A percentile compares a stretch with the other conserved stretches of the same genome.
These are phyloP conservation scores for Ephydatia muelleri DNA, from an alignment of 37 sponge, comb jelly and placozoan species.

Conservation along the genomic window DNA sequence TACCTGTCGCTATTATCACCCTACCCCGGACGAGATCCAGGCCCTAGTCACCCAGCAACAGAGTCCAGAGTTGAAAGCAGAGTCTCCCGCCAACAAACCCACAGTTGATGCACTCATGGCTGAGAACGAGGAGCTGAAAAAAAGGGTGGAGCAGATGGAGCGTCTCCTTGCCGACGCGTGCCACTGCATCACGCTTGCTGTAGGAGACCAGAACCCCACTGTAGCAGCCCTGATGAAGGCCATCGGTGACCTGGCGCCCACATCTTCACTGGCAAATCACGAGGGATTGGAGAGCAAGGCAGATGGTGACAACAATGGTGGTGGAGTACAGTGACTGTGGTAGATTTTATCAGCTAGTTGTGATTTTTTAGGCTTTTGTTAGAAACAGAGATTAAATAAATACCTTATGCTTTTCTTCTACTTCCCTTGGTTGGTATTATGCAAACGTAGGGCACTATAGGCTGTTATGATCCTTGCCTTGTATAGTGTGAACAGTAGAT, in stretches of 20 bases:
- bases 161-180: conserved; percentile 68
- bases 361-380: not conserved
- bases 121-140: conserved; percentile 49
- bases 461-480: too few relatives aligned
- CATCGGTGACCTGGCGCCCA: conserved; percentile 58
- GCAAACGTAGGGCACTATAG: too few relatives aligned
- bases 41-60: conserved; percentile 26
- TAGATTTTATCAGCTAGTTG: not conserved
- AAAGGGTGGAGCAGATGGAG: conserved; percentile 49
- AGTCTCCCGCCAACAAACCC: not conserved
- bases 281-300: not conserved
- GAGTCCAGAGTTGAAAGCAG: not conserved
- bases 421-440: not conserved
- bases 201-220: conserved; percentile 64
- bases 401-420: not conserved
- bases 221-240: conserved; percentile 54
- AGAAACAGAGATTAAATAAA: not conserved
- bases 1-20: conserved; percentile 55
- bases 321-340: not conserved
- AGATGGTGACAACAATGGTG: too few relatives aligned
- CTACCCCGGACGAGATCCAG: conserved; percentile 37
- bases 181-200: conserved; percentile 69
- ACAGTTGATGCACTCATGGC: not conserved
- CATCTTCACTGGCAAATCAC: conserved; percentile 52
- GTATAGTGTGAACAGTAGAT: too few relatives aligned